A percentile compares a stretch with the other conserved stretches of the same genome.
These are phyloP conservation scores for Macquaria australasica DNA, from an alignment of 2,113 vertebrate species.

Conservation along the genomic window DNA sequence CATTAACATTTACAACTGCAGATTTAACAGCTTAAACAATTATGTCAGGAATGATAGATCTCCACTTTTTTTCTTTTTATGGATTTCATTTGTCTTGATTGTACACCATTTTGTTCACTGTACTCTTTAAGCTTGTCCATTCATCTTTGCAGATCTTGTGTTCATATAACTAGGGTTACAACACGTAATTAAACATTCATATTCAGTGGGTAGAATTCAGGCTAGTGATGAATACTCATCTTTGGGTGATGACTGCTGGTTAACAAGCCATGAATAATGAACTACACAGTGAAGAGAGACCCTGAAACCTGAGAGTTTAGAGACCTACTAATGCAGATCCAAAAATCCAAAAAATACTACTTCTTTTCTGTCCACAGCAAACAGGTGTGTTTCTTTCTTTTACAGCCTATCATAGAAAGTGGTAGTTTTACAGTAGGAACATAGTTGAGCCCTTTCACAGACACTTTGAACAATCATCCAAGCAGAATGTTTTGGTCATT, in stretches of 20 bases:
- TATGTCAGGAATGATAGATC: neutral
- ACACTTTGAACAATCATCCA: slow-evolving; percentile 33
- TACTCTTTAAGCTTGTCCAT: neutral
- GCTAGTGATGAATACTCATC: slow-evolving; percentile 4
- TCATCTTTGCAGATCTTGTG: neutral
- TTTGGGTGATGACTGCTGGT: slow-evolving; percentile 4
- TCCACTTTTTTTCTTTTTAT: neutral
- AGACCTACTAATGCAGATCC: neutral
- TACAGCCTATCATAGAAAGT: slow-evolving; percentile 5
- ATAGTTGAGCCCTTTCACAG: neutral
- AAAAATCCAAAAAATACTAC: too few relatives aligned
- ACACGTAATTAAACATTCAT: neutral
- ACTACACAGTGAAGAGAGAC: neutral
- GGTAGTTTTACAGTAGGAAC: slow-evolving; percentile 10
- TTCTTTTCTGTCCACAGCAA: neutral
- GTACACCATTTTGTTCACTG: neutral
- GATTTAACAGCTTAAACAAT: neutral
- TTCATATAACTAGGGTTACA: neutral
- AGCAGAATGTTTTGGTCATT: slow-evolving; percentile 47
- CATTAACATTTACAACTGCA: slow-evolving; percentile 5
- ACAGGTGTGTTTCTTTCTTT: neutral
- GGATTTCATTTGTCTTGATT: neutral
- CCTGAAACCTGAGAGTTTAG: slow-evolving; percentile 6
- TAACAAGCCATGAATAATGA: slow-evolving; percentile 19
- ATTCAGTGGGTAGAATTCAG: slow-evolving; percentile 9